Evolutionary conservation across 2,888 invertebrate genomes (phyloP).

Genomic region (Trissoscelio sp.): DNA sequence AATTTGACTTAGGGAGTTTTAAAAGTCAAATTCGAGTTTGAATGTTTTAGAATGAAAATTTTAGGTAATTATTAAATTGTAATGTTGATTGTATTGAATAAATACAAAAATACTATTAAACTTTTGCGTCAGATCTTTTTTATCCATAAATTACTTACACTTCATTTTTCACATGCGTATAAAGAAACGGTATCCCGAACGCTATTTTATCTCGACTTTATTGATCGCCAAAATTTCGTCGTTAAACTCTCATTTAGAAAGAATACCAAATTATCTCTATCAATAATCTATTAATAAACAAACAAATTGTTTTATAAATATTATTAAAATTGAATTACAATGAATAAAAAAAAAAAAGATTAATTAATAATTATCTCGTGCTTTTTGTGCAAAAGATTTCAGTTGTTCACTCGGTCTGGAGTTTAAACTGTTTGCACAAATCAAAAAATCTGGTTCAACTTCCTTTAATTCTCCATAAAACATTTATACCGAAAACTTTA

Average conservation of each 20-base stretch:
- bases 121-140: background rate
- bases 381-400: too few relatives aligned
- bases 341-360: too few relatives aligned
- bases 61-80: background rate
- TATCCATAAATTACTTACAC: slow-evolving; percentile 1
- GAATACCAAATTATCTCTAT: background rate
- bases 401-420: too few relatives aligned
- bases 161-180: slow-evolving; percentile 31
- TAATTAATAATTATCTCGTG: too few relatives aligned
- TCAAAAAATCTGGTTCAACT: slow-evolving; percentile 6
- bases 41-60: too few relatives aligned
- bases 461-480: slow-evolving; percentile 20
- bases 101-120: background rate
- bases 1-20: too few relatives aligned
- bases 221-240: slow-evolving; percentile 34
- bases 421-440: slow-evolving; percentile 14
- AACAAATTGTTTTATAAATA: background rate
- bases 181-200: slow-evolving; percentile 17
- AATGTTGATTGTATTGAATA: background rate
- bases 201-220: slow-evolving; percentile 17
- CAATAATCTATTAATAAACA: background rate
- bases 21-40: too few relatives aligned
- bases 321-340: too few relatives aligned
- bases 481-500: slow-evolving; percentile 31
- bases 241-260: slow-evolving; percentile 14